Evolutionary conservation across 2,888 invertebrate species (phyloP), one percentile per base, ranked within the genome.

Genomic region (Hyposoter dolosus): DNA sequence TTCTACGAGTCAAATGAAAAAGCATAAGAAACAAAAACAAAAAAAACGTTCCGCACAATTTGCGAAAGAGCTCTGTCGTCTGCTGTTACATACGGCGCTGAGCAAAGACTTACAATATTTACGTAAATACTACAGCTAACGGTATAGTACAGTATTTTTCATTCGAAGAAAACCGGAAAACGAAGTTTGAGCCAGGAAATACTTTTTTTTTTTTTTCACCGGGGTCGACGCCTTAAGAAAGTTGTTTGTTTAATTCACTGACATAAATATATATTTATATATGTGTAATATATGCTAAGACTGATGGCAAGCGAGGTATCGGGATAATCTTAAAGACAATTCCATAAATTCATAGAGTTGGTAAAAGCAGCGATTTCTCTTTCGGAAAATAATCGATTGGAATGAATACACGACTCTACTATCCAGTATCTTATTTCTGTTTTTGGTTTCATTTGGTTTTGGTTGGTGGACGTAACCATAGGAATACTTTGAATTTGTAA

Each of bases 401-500:
- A 84, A 74, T 82, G 82, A 65, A 69, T 28, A n/a, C 72, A 74
- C 56, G 45, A 66, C 17, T 83, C 15, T 68, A 43, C 35, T 40
- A 69, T 5, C 32, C 32, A 19, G 40, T 72, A 45, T 56, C n/a
- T 12, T 12, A 72, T 23, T 53, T 47, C 0, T 9, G 7, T 65
- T 32, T 45, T 28, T 28, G 40, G 40, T 17, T 23, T 17, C 2
- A 15, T 43, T 53, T 76, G 12, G 45, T 23, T 35, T 10, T 43
- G 17, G 32, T 63, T 63, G 45, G 35, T 45, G 32, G 23, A 60
- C 50, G 43, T 77, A n/a, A 69, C 65, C 56, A 50, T 75, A 74
- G 43, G 72, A 85, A 82, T 82, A 82, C 85, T 85, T 81, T 43
- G 15, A 78, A 75, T 63, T 74, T 17, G 65, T 65, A 23, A 65